Conservation (phyloP, 2,888 invertebrate genomes). For the Ctena decussata region DNA sequence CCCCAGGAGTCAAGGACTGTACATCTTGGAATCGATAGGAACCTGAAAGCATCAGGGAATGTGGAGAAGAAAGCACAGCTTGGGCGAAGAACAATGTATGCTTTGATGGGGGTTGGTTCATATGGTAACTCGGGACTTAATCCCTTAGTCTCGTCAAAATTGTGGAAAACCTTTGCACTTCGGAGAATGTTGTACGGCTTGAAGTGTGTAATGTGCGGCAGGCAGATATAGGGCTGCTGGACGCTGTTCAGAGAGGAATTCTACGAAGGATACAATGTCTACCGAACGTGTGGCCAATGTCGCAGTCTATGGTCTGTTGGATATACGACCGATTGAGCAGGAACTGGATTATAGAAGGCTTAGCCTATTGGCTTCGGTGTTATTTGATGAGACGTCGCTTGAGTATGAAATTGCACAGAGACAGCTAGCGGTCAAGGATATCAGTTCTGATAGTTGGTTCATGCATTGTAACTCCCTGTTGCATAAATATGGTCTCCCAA, state of each 20-base stretch:
- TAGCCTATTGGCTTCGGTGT: not conserved
- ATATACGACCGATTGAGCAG: not conserved
- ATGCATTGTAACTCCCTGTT: not conserved
- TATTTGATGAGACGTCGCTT: not conserved
- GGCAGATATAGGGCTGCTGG: not conserved
- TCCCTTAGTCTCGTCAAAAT: not conserved
- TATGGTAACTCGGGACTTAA: not conserved
- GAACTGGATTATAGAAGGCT: not conserved
- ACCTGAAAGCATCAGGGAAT: too few species aligned
- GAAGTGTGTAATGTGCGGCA: not conserved
- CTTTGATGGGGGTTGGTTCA: not conserved
- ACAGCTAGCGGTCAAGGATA: not conserved
- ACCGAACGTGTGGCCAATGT: not conserved
- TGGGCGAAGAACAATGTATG: not conserved
- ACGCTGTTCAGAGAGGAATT: not conserved
- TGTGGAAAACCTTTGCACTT: not conserved
- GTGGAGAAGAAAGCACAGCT: too few species aligned
- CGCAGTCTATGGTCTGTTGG: not conserved
- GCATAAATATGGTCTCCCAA: not conserved
- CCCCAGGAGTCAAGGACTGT: too few species aligned
- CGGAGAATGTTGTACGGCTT: not conserved
- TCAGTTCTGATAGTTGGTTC: not conserved
- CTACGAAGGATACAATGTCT: not conserved
- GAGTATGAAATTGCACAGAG: constrained; percentile 4
- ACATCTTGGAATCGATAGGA: too few species aligned